Percentiles rank a stretch among this genome's conserved stretches.
These are phyloP conservation scores for Patella depressa DNA, from an alignment of 2,888 invertebrate genomes.

Conservation along the genomic window DNA sequence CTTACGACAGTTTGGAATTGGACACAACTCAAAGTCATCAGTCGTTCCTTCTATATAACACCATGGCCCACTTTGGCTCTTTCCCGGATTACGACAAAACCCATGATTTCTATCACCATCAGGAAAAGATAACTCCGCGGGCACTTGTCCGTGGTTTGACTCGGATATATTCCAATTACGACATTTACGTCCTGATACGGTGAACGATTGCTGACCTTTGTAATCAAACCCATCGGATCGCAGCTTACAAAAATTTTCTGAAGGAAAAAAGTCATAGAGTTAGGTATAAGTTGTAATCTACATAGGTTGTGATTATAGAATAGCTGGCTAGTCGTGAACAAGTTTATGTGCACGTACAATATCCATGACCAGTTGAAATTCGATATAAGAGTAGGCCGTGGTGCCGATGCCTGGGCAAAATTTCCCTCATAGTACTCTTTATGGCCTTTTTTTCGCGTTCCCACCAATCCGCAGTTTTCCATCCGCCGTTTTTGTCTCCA, in stretches of 20 bases:
- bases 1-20: neutral
- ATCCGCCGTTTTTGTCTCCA: too few relatives aligned
- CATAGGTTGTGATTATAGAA: too few relatives aligned
- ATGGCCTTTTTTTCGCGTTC: too few relatives aligned
- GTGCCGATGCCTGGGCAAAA: too few relatives aligned
- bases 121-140: neutral
- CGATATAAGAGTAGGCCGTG: too few relatives aligned
- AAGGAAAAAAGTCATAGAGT: neutral
- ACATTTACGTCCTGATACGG: neutral
- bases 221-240: neutral
- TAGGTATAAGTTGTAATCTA: too few relatives aligned
- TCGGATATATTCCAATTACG: neutral
- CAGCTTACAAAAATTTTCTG: neutral
- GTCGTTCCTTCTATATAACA: neutral
- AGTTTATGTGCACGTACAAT: too few relatives aligned
- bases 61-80: neutral
- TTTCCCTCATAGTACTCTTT: too few relatives aligned
- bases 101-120: neutral
- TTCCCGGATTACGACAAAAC: neutral
- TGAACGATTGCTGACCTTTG: neutral
- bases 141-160: neutral
- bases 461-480: too few relatives aligned
- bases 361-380: too few relatives aligned
- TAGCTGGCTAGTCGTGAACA: too few relatives aligned
- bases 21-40: neutral